Percentiles rank a stretch among this genome's conserved stretches.
Evolutionary conservation across 2,888 invertebrate genomes (phyloP).

Genomic region (Acanthoscelides obtectus): DNA sequence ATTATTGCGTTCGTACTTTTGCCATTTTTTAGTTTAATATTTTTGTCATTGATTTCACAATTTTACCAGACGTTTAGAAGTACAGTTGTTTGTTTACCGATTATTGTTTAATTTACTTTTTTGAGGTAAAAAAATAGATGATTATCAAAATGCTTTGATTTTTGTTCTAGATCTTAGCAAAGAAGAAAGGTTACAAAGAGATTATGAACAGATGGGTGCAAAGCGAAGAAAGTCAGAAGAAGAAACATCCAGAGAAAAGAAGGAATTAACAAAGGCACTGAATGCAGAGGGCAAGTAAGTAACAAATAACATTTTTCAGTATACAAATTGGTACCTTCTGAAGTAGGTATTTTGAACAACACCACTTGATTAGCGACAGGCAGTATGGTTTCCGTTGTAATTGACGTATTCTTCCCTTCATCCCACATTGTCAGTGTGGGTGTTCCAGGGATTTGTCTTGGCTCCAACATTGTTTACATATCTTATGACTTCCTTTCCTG

Average conservation of each 20-base stretch:
- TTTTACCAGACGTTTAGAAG: not conserved
- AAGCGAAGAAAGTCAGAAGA: constrained; percentile 49
- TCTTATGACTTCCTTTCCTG: no score
- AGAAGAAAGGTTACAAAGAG: constrained; percentile 91
- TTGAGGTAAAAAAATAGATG: no score
- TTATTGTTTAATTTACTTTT: no score
- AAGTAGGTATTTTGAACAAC: no score
- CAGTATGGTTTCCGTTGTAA: no score
- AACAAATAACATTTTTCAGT: not conserved
- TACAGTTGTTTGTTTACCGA: not conserved
- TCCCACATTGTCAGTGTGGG: no score
- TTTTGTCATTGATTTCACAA: not conserved
- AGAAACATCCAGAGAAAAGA: constrained; percentile 47
- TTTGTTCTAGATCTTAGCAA: constrained; percentile 84
- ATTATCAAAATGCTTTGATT: no score
- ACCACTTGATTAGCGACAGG: no score
- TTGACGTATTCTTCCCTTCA: no score
- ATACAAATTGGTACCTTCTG: no score
- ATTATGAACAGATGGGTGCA: constrained; percentile 78
- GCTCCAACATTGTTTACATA: no score
- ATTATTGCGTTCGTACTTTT: not conserved
- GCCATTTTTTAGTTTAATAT: constrained; percentile 5
- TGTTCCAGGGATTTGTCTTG: no score
- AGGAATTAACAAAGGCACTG: constrained; percentile 63
- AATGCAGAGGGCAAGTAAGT: constrained; percentile 57